A percentile compares a stretch with the other conserved stretches of the same genome.
phyloP scores from a whole-genome alignment of 1,140 invertebrate species.

The Drosophila asahinai region DNA sequence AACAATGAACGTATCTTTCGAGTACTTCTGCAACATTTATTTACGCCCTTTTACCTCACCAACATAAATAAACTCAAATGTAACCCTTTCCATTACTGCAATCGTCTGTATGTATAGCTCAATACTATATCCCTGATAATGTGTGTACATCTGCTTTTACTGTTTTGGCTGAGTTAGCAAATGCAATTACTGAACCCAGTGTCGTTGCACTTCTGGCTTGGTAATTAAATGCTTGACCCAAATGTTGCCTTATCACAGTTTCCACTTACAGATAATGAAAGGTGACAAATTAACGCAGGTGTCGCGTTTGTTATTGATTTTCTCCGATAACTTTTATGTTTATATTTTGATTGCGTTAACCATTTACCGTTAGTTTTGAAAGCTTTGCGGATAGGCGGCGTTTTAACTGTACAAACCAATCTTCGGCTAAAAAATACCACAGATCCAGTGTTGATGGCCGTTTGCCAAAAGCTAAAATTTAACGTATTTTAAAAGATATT shows the following conservation, averaged over 20 bases:
- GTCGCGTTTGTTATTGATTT: slow-evolving; percentile 30
- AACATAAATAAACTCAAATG: neutral
- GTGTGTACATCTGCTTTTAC: neutral
- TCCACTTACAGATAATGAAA: slow-evolving; percentile 35
- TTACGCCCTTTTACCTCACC: neutral
- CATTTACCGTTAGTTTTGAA: slow-evolving; percentile 3
- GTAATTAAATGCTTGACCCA: slow-evolving; percentile 67
- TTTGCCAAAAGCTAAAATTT: neutral
- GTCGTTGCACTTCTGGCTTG: slow-evolving; percentile 33
- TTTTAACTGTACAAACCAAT: neutral
- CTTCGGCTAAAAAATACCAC: slow-evolving; percentile 23
- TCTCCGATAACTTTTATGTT: neutral
- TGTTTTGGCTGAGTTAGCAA: slow-evolving; percentile 30
- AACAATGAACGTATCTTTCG: neutral
- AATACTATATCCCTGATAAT: neutral
- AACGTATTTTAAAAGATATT: neutral
- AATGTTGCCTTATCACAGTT: slow-evolving; percentile 44
- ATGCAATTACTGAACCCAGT: slow-evolving; percentile 34
- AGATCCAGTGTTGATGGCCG: slow-evolving; percentile 14
- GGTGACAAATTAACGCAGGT: slow-evolving; percentile 39
- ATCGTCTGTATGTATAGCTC: neutral
- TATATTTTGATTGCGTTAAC: slow-evolving; percentile 4
- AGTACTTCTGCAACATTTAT: neutral
- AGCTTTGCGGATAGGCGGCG: slow-evolving; percentile 3
- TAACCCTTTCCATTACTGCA: slow-evolving; percentile 1